Evolutionary conservation across 1,140 invertebrate genomes (phyloP).

Genomic region (Diachasma alloeum): DNA sequence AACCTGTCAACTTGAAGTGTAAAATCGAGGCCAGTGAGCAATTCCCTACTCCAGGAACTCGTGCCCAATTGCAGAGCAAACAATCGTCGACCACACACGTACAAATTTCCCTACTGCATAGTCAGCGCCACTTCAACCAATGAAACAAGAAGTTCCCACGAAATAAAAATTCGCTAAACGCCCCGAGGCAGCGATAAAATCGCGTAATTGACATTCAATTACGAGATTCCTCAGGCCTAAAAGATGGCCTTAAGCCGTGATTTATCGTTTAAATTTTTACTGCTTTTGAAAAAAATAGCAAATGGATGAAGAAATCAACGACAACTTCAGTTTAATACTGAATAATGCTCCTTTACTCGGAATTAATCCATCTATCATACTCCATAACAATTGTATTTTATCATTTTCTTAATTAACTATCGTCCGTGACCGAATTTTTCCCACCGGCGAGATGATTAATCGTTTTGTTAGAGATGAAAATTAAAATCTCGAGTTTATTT

Average conservation of each 20-base stretch:
- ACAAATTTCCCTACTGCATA: not conserved
- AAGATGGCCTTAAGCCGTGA: no score
- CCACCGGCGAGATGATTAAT: not conserved
- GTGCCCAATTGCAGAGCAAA: constrained; percentile 4
- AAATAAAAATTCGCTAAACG: no score
- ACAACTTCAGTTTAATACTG: not conserved
- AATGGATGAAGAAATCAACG: not conserved
- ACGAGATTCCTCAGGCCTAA: no score
- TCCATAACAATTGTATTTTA: not conserved
- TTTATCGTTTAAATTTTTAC: not conserved
- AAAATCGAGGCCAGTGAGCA: constrained; percentile 2
- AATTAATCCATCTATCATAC: not conserved
- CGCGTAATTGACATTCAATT: no score
- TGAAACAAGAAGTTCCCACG: not conserved
- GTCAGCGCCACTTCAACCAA: not conserved
- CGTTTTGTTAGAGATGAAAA: not conserved
- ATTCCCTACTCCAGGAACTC: constrained; percentile 12
- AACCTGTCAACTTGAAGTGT: not conserved
- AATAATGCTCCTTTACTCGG: not conserved
- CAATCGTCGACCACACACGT: not conserved
- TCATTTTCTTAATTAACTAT: not conserved
- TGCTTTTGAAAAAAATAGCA: not conserved
- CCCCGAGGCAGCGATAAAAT: not conserved
- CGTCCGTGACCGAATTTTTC: not conserved
- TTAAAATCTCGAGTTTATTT: not conserved